Evolutionary conservation across 2,888 invertebrate species (phyloP), one percentile per base, ranked within the genome.

Genomic region (Limnephilus lunatus): DNA sequence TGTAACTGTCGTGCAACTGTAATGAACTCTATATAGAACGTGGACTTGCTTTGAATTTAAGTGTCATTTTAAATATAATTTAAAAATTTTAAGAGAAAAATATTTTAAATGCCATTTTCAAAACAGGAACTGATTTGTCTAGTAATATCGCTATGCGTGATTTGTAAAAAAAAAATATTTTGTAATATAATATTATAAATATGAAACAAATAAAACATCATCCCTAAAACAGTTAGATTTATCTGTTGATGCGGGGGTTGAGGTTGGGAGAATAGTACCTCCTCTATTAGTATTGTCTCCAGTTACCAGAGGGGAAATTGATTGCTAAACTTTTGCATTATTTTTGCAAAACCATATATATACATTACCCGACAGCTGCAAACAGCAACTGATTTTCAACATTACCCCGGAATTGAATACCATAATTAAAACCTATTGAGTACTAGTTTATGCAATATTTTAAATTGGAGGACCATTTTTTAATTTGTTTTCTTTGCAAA

Each of bases 251-350:
- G 7, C 68, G 11, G 32, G 35, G 32, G 68, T 11, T 92, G 25
- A 68, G 25, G 80, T 44, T 92, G 68, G n/a, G 68, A 68, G 68
- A 68, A 5, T 5, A 68, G 68, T 25, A 68, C n/a, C 68, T 89
- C 91, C 53, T 87, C 91, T 92, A 91, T 93, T 93, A 92, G 92
- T 68, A 89, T 91, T 92, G 93, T 92, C 90, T 93, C 93, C 53
- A 80, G 88, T 93, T 93, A 92, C 93, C 80, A 48, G 53, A 88
- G 93, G 91, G 53, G 85, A 89, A 91, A 87, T 15, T 83, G 81
- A 85, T 90, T 92, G 80, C 87, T 81, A 81, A 86, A 92, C 91
- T 91, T 93, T 89, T 90, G 92, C 93, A 93, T 93, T 93, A 92
- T 93, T 93, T 93, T 93, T 93, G 92, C 93, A 86, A 91, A 81